phyloP scores from a whole-genome alignment of 2,113 vertebrate species.

The Pseudolaguvia tuberculata region DNA sequence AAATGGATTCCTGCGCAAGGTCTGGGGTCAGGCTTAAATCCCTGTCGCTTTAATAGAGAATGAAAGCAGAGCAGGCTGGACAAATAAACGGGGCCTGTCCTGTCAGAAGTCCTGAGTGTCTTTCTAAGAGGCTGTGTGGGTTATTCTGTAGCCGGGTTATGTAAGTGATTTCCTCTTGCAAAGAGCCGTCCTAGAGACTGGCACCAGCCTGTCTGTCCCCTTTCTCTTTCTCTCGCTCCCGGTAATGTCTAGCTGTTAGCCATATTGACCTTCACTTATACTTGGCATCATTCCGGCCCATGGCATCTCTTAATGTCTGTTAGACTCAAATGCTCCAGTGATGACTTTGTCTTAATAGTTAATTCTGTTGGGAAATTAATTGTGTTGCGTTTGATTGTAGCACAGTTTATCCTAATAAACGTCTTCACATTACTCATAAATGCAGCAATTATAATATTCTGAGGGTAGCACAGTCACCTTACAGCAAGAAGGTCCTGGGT shows the following conservation, averaged over 20 bases:
- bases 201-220: slow-evolving; percentile 51
- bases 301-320: slow-evolving; percentile 16
- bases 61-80: slow-evolving; percentile 41
- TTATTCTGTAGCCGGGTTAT: slow-evolving; percentile 41
- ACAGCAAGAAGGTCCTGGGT: too few relatives aligned
- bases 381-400: background rate
- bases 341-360: background rate
- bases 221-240: slow-evolving; percentile 18
- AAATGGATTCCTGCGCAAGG: slow-evolving; percentile 9
- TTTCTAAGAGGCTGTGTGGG: slow-evolving; percentile 28
- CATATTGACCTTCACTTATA: slow-evolving; percentile 30
- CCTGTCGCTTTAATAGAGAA: slow-evolving; percentile 39
- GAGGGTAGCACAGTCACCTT: too few relatives aligned
- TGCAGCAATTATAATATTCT: background rate
- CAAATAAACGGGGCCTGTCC: slow-evolving; percentile 41
- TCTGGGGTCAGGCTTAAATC: slow-evolving; percentile 34
- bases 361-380: background rate
- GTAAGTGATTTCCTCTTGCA: slow-evolving; percentile 46
- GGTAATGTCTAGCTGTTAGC: slow-evolving; percentile 36
- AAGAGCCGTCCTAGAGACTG: slow-evolving; percentile 39
- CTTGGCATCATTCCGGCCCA: slow-evolving; percentile 17
- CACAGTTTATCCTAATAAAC: background rate
- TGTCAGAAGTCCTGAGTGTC: slow-evolving; percentile 38
- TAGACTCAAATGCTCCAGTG: background rate
- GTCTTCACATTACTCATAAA: background rate